These are phyloP conservation scores for Graphium colonna DNA, from an alignment of 2,888 invertebrate genomes.

Conservation along the genomic window DNA sequence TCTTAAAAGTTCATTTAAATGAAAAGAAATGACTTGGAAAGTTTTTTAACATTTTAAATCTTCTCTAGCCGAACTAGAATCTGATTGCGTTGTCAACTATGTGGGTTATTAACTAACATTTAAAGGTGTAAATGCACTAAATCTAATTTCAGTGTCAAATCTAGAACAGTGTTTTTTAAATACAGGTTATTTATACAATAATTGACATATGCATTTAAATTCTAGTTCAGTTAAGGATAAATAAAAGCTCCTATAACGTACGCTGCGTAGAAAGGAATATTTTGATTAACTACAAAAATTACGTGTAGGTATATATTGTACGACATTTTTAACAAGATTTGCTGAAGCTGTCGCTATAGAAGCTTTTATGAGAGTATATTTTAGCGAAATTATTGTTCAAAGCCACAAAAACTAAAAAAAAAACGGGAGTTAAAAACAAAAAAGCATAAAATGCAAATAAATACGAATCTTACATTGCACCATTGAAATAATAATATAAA, in stretches of 20 bases:
- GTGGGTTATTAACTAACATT: background rate
- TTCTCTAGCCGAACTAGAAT: conserved; percentile 12
- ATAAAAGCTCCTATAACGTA: conserved; percentile 50
- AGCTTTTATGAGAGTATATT: conserved; percentile 45
- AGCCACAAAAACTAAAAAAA: conserved; percentile 35
- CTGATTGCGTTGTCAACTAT: conserved; percentile 5
- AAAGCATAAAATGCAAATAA: conserved; percentile 24
- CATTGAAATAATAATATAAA: conserved; percentile 38
- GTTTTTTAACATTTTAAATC: background rate
- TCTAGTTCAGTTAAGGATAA: conserved; percentile 27
- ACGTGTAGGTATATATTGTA: conserved; percentile 6
- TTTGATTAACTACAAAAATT: background rate
- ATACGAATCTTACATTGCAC: conserved; percentile 33
- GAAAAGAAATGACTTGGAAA: too few relatives aligned
- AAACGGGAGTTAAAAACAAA: conserved; percentile 28
- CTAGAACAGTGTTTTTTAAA: conserved; percentile 8
- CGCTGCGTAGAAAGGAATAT: background rate
- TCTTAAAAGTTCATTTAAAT: background rate
- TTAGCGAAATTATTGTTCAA: conserved; percentile 31
- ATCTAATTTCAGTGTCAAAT: conserved; percentile 2
- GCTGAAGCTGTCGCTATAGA: conserved; percentile 54
- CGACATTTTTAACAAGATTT: conserved; percentile 18
- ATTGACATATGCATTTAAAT: conserved; percentile 27
- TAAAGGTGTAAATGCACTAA: background rate
- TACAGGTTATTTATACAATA: background rate